Percentiles rank a stretch among this genome's conserved stretches.
Evolutionary conservation across 2,888 invertebrate genomes (phyloP).

Genomic region (Ariolimax columbianus): DNA sequence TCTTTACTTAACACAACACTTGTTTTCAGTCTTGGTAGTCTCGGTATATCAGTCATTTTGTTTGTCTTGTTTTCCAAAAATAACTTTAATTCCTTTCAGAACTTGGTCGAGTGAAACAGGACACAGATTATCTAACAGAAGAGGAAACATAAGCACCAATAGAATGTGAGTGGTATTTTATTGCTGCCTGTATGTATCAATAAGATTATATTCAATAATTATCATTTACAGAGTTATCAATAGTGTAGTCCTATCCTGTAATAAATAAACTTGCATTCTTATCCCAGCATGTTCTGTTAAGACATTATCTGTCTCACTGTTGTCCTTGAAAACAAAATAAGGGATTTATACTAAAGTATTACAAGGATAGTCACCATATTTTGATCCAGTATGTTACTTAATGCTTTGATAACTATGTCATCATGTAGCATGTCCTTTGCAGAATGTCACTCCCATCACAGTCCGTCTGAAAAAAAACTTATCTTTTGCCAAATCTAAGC

Average conservation of each 20-base stretch:
- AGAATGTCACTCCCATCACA: too few relatives aligned
- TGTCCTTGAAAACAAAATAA: too few relatives aligned
- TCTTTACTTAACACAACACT: conserved; percentile 12
- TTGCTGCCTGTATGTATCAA: background rate
- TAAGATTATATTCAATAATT: background rate
- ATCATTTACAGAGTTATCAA: background rate
- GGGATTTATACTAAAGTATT: too few relatives aligned
- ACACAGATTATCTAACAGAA: background rate
- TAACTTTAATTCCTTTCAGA: background rate
- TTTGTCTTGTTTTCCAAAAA: background rate
- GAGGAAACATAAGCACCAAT: background rate
- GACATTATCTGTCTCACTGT: too few relatives aligned
- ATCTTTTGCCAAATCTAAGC: too few relatives aligned
- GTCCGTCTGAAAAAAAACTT: too few relatives aligned
- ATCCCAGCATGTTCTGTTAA: too few relatives aligned
- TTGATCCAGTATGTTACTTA: too few relatives aligned
- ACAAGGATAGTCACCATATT: too few relatives aligned
- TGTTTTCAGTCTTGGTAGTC: conserved; percentile 7
- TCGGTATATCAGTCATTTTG: background rate
- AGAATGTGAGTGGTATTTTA: background rate
- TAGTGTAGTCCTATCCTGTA: background rate
- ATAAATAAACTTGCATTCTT: too few relatives aligned
- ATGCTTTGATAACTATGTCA: too few relatives aligned
- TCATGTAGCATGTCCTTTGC: too few relatives aligned
- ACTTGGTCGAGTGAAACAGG: background rate